Percentiles rank a stretch among this genome's conserved stretches.
phyloP scores from a whole-genome alignment of 2,888 invertebrate genomes.

The Serripes groenlandicus region DNA sequence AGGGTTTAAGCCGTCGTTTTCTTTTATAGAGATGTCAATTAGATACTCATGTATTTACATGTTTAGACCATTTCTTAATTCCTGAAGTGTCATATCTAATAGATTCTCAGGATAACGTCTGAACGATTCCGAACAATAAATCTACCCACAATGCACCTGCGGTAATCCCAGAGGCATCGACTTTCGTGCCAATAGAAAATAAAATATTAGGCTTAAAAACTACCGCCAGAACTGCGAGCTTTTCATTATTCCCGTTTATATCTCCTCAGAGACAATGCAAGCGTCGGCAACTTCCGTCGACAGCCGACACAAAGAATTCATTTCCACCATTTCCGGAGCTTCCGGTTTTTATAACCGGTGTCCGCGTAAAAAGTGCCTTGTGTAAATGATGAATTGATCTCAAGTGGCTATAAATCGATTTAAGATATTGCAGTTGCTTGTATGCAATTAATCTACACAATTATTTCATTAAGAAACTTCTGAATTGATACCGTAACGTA shows the following conservation, averaged over 20 bases:
- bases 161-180: slow-evolving; percentile 50
- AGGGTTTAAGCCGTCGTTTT: no score
- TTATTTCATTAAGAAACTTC: slow-evolving; percentile 3
- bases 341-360: slow-evolving; percentile 61
- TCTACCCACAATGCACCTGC: slow-evolving; percentile 57
- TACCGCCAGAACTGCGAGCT: slow-evolving; percentile 51
- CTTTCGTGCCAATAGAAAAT: slow-evolving; percentile 61
- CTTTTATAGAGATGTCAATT: no score
- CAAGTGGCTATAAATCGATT: slow-evolving; percentile 15
- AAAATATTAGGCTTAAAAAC: slow-evolving; percentile 68
- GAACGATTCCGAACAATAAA: slow-evolving; percentile 29
- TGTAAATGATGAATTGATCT: slow-evolving; percentile 21
- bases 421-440: slow-evolving; percentile 17
- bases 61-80: slow-evolving; percentile 22
- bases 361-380: slow-evolving; percentile 25
- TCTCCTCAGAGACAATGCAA: slow-evolving; percentile 55
- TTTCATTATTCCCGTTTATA: slow-evolving; percentile 56
- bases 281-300: slow-evolving; percentile 53
- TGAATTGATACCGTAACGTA: background rate
- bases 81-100: slow-evolving; percentile 16
- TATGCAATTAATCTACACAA: slow-evolving; percentile 17
- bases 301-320: slow-evolving; percentile 66
- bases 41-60: no score
- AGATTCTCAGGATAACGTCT: background rate
- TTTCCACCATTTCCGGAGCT: slow-evolving; percentile 65